Conservation (phyloP, 2,888 invertebrate species). For the Operophtera brumata region DNA sequence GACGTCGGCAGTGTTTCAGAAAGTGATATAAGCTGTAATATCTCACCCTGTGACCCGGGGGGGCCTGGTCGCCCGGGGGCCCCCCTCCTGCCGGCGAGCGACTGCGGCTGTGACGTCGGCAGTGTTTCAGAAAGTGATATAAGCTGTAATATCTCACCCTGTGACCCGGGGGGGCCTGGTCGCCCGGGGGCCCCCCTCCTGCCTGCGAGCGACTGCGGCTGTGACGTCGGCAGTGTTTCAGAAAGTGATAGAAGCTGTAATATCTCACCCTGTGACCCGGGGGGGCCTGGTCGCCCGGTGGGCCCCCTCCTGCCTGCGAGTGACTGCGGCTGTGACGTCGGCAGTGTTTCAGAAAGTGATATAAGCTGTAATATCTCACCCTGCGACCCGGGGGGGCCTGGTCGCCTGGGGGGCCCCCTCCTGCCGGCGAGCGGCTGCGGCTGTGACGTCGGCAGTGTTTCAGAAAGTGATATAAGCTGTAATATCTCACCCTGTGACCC, state of each 20-base stretch:
- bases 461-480: too few relatives aligned
- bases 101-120: slow-evolving; percentile 84
- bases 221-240: slow-evolving; percentile 82
- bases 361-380: slow-evolving; percentile 73
- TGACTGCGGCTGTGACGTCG: slow-evolving; percentile 84
- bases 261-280: slow-evolving; percentile 83
- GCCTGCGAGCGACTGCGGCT: slow-evolving; percentile 84
- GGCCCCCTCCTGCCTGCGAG: slow-evolving; percentile 84
- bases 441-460: slow-evolving; percentile 83
- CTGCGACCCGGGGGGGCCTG: slow-evolving; percentile 85
- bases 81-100: slow-evolving; percentile 84
- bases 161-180: slow-evolving; percentile 84
- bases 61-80: slow-evolving; percentile 85
- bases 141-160: slow-evolving; percentile 70
- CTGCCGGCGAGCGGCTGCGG: slow-evolving; percentile 84
- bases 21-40: not conserved
- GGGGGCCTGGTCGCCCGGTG: slow-evolving; percentile 85
- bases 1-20: slow-evolving; percentile 83
- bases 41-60: slow-evolving; percentile 84
- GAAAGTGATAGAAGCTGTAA: not conserved
- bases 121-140: slow-evolving; percentile 49
- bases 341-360: too few relatives aligned
- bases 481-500: slow-evolving; percentile 82
- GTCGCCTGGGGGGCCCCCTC: slow-evolving; percentile 85
- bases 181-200: slow-evolving; percentile 86